Base-by-base conservation (phyloP, 2,888 invertebrate genomes). In the Gryllus longicercus region DNA sequence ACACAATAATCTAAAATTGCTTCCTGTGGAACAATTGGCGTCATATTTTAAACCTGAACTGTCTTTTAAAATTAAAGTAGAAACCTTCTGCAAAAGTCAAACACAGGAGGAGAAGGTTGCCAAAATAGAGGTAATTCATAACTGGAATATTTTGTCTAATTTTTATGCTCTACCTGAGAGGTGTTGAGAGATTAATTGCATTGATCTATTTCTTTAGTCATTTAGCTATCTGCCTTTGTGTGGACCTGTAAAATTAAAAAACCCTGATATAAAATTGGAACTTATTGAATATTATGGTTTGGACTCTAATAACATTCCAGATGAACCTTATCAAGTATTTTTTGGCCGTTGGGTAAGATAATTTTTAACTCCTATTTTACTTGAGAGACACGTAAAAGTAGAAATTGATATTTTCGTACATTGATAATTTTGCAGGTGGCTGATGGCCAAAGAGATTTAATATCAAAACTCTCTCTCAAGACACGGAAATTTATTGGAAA, bases 401-500 rank as follows among this genome's bases (percentile, higher is more conserved):
- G n/a, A 74, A 74, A 4, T 4, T 5, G 74, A 51, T 79, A 74
- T 77, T 38, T 38, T 38, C 1, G 1, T 21, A 21, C 21, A 21
- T 21, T 38, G 38, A 38, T 38, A 38, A 38, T 8, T 38, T 38
- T 38, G 5, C 5, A 97, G 96, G 87, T 99, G 84, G 91, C 92
- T 16, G 93, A 94, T 86, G 98, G 98, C 0, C 94, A 96, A 85
- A 90, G 97, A 38, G 92, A 94, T 82, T 88, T 94, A 18, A 95
- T 98, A 79, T 90, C 92, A 82, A 91, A 92, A 79, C 91, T 96
- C 83, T 96, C 96, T 0, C 87, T 99, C 51, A 97, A 97, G 87
- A 94, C 92, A 76, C 91, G 99, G 2, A 94, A 94, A 87, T 99
- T 99, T 87, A 98, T 99, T 85, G 97, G 98, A 18, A 99, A 99